Evolutionary conservation across 1,140 invertebrate genomes (phyloP), one percentile per base, ranked within the genome.

Genomic region (Achatina immaculata): DNA sequence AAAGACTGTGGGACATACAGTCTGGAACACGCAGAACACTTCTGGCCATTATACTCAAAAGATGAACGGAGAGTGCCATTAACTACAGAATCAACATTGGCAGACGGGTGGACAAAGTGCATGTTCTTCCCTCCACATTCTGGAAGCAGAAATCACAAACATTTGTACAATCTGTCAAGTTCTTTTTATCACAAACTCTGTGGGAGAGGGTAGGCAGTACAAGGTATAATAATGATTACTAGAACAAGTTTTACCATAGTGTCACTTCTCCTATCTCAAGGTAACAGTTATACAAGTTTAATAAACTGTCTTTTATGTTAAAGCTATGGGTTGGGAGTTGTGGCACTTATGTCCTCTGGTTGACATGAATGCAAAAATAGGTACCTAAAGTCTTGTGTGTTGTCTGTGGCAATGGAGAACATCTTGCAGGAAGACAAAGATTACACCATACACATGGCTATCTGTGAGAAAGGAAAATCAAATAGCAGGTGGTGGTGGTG

Each of bases 121-220:
- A 96, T 99, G 92, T 99, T 99, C 92, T 99, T 99, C 1, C 98
- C 98, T 65, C 98, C 98, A 91, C 98, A 99, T 92, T 99, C 98
- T 84, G 83, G 78, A 88, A 88, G 82, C 40, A 34, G 74, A 68
- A 78, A 81, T 58, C 55, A 81, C 11, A 16, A 62, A 31, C n/a
- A n/a, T n/a, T n/a, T n/a, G n/a, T n/a, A n/a, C n/a, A n/a, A 51
- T 14, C 11, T 51, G 48, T 14, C 24, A 51, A 51, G 11, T 51
- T 51, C 11, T 14, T 14, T 51, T 51, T 14, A 51, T 51, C 36
- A 78, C 16, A n/a, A 11, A 38, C 34, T 11, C 31, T 31, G 28
- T 48, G 45, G n/a, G 28, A 76, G 11, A 76, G 31, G 74, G n/a
- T 0, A 0, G 42, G 74, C 19, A 11, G 55, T n/a, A n/a, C n/a